Evolutionary conservation across 2,113 vertebrate genomes (phyloP).

Genomic region (Catagonus wagneri): DNA sequence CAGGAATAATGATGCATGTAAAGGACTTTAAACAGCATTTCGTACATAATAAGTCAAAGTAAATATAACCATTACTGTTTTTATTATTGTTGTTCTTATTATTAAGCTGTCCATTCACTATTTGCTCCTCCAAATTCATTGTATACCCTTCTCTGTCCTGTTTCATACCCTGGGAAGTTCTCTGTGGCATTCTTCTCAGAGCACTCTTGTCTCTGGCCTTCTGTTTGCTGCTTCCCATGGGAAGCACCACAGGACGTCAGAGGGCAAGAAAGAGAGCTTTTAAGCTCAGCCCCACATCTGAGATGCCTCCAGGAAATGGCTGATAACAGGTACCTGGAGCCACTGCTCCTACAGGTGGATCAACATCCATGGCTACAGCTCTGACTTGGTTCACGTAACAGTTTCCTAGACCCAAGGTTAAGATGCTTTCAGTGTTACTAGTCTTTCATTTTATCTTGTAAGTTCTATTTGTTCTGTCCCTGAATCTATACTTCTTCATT

Average conservation of each 20-base stretch:
- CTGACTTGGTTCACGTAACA: background rate
- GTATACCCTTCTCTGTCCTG: background rate
- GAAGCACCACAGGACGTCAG: background rate
- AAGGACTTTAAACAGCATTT: background rate
- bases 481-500: background rate
- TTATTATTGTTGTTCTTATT: background rate
- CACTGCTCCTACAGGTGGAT: rapidly evolving
- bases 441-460: background rate
- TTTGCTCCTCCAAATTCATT: background rate
- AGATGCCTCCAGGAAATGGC: background rate
- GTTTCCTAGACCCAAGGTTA: background rate
- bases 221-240: background rate
- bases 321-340: background rate
- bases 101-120: background rate
- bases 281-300: rapidly evolving
- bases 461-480: background rate
- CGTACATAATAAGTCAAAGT: background rate
- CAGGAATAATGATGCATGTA: background rate
- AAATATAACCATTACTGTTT: background rate
- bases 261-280: background rate
- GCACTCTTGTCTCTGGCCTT: background rate
- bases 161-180: background rate
- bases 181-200: background rate
- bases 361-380: background rate
- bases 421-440: background rate